Conservation (phyloP, 2,888 invertebrate species). For the Dasysyrphus albostriatus region DNA sequence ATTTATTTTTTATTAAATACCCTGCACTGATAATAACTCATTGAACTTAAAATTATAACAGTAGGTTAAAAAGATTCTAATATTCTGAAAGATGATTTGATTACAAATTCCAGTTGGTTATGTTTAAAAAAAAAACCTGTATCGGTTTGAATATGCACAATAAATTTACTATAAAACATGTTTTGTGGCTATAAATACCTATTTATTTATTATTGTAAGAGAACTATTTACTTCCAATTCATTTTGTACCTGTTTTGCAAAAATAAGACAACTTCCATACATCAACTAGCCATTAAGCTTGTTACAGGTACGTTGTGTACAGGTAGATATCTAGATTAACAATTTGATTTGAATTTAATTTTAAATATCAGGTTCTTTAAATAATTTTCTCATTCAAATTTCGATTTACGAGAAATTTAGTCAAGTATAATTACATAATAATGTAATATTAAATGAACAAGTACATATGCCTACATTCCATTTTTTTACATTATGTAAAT, state of each 20-base stretch:
- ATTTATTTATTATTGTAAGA: slow-evolving; percentile 14
- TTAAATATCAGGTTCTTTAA: background rate
- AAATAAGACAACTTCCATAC: background rate
- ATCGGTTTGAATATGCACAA: background rate
- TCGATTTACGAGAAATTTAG: background rate
- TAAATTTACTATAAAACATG: background rate
- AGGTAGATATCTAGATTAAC: background rate
- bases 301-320: background rate
- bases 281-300: background rate
- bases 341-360: background rate
- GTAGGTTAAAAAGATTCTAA: background rate
- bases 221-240: slow-evolving; percentile 1
- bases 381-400: background rate
- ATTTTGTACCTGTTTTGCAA: slow-evolving; percentile 26
- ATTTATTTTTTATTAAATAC: background rate
- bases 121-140: background rate
- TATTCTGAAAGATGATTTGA: background rate
- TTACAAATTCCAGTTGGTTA: background rate
- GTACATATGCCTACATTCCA: background rate
- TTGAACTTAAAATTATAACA: background rate
- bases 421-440: background rate
- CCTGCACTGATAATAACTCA: background rate
- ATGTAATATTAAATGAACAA: background rate
- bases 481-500: background rate
- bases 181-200: background rate